Percentiles rank a stretch among this genome's conserved stretches.
These are phyloP conservation scores for Plagodis dolabraria DNA, from an alignment of 2,888 invertebrate genomes.

Conservation along the genomic window DNA sequence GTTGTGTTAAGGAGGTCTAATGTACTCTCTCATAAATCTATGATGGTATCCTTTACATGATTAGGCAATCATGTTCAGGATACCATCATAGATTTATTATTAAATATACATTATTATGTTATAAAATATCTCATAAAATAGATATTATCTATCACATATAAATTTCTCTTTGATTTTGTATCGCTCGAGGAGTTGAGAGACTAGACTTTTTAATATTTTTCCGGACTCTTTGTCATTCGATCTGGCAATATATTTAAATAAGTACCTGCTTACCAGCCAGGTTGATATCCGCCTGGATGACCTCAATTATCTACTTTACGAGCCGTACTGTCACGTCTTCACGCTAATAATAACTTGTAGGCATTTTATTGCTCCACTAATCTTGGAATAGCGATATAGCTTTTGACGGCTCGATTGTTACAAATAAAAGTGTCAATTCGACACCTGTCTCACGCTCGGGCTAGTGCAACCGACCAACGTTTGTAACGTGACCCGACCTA, in stretches of 20 bases:
- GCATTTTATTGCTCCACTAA: conserved; percentile 33
- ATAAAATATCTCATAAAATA: no score
- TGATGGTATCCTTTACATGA: no score
- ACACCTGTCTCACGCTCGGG: conserved; percentile 61
- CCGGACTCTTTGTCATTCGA: not conserved
- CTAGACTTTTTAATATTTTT: no score
- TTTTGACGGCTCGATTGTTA: conserved; percentile 32
- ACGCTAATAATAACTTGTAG: conserved; percentile 26
- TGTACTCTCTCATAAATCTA: no score
- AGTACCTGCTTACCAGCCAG: conserved; percentile 23
- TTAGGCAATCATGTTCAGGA: no score
- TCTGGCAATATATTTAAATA: conserved; percentile 21
- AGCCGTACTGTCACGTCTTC: conserved; percentile 27
- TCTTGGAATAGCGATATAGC: conserved; percentile 20
- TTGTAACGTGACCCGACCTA: conserved; percentile 28
- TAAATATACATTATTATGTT: no score
- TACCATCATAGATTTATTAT: no score
- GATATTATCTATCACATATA: no score
- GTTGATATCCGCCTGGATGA: conserved; percentile 28
- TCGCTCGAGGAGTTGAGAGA: not conserved
- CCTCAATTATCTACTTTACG: conserved; percentile 28
- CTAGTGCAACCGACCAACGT: conserved; percentile 41
- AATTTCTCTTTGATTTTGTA: no score
- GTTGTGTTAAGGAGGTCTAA: no score
- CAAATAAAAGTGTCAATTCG: conserved; percentile 70